Percentiles rank a stretch among this genome's conserved stretches.
phyloP scores from a whole-genome alignment of 1,140 invertebrate genomes.

The Zaprionus davidi region DNA sequence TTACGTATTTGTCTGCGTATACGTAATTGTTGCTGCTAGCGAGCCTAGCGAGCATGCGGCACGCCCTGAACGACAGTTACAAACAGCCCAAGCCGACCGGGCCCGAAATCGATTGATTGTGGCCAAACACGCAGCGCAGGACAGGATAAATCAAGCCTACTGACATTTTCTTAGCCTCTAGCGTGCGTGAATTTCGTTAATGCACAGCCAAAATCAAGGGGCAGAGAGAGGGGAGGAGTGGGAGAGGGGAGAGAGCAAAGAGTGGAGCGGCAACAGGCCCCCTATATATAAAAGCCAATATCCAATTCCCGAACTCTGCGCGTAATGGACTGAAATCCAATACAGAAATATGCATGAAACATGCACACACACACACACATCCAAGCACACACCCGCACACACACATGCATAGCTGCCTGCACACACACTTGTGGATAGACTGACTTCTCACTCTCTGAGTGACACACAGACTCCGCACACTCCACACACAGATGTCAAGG shows the following conservation, averaged over 20 bases:
- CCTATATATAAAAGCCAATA: slow-evolving; percentile 70
- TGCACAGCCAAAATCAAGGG: slow-evolving; percentile 50
- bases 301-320: slow-evolving; percentile 73
- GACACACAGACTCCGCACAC: slow-evolving; percentile 53
- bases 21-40: slow-evolving; percentile 46
- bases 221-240: slow-evolving; percentile 9
- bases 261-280: slow-evolving; percentile 66
- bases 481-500: slow-evolving; percentile 75
- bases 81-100: slow-evolving; percentile 60
- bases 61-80: slow-evolving; percentile 79
- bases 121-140: slow-evolving; percentile 78
- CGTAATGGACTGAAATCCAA: slow-evolving; percentile 82
- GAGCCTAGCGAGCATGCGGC: slow-evolving; percentile 36
- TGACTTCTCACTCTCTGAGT: slow-evolving; percentile 11
- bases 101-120: slow-evolving; percentile 76
- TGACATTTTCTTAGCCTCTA: slow-evolving; percentile 69
- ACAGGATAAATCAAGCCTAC: slow-evolving; percentile 79
- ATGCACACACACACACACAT: slow-evolving; percentile 38
- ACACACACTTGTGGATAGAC: slow-evolving; percentile 8
- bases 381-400: slow-evolving; percentile 17
- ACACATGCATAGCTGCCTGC: slow-evolving; percentile 18
- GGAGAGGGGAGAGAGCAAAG: slow-evolving; percentile 18
- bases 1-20: slow-evolving; percentile 8
- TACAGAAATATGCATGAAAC: slow-evolving; percentile 79
- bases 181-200: slow-evolving; percentile 80